These are phyloP conservation scores for Theretra japonica DNA, from an alignment of 2,888 invertebrate species.

Conservation along the genomic window DNA sequence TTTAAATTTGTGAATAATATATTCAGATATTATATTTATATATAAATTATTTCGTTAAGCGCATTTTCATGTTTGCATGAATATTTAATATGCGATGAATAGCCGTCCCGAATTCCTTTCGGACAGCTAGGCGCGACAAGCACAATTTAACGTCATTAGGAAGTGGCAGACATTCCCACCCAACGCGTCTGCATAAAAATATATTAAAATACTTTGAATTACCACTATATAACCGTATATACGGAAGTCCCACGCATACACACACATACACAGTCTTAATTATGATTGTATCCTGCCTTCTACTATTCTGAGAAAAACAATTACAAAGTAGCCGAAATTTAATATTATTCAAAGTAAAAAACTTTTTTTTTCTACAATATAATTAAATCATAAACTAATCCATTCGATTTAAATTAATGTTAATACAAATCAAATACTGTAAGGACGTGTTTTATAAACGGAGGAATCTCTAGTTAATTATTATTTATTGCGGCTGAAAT, in stretches of 20 bases:
- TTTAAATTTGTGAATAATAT: too few species aligned
- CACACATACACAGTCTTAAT: too few species aligned
- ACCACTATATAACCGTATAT: neutral
- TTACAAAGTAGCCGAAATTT: neutral
- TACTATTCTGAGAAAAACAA: neutral
- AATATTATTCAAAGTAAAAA: too few species aligned
- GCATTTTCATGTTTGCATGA: conserved; percentile 38
- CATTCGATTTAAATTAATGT: too few species aligned
- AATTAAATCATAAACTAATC: too few species aligned
- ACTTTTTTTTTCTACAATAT: too few species aligned
- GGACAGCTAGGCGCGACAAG: conserved; percentile 58
- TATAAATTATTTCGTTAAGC: conserved; percentile 25
- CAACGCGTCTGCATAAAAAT: conserved; percentile 55
- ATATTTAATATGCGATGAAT: conserved; percentile 63
- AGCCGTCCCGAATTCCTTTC: conserved; percentile 61
- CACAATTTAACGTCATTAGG: conserved; percentile 71
- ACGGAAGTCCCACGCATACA: neutral
- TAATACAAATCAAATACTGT: too few species aligned
- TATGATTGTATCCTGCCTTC: neutral
- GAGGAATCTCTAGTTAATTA: too few species aligned
- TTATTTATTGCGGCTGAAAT: too few species aligned
- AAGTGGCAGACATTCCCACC: conserved; percentile 65
- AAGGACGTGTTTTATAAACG: too few species aligned
- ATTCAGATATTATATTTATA: conserved; percentile 9
- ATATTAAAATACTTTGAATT: conserved; percentile 56